Base-by-base conservation (phyloP, 2,888 invertebrate species). In the Leptopilina syphax region DNA sequence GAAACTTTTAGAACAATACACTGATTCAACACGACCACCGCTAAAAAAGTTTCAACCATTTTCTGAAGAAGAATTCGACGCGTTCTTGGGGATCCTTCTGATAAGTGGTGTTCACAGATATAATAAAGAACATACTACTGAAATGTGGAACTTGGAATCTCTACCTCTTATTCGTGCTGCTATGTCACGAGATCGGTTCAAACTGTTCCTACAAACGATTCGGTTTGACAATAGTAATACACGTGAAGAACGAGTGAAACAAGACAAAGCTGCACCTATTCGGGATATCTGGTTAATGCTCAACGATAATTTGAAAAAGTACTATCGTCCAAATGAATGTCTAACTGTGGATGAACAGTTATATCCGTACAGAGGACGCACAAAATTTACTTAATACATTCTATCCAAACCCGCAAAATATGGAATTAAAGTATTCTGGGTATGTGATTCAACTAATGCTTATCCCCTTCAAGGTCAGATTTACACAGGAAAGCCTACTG, bases 281-380 rank as follows among this genome's bases (percentile, higher is more conserved):
- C 80, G 79, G 27, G 86, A 86, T 76, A 67, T 86, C 54, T 89
- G 87, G 87, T 83, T 80, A 83, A 88, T 88, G 87, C 76, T 89
- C 24, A 89, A 88, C 82, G 80, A 76, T 63, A 89, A 88, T 85
- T 83, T 88, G 76, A 63, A 78, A 60, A 83, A 85, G 79, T 47
- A 80, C 44, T 90, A 89, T 82, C 83, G 84, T 65, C 86, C 88
- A 79, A 83, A 83, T 57, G 87, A 83, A 77, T 79, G 84, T 80
- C 65, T 89, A 54, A 89, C 88, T 60, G 83, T 89, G 44, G 88
- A 89, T 76, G 88, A 88, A 77, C 87, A 89, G 78, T 81, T 88
- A 13, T 87, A 80, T 83, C 85, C 87, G 50, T 89, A 83, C 79
- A 84, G 87, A 34, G 87, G 87, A 18, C 81, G 83, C 41, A 87